A percentile compares a stretch with the other conserved stretches of the same genome.
Evolutionary conservation across 2,113 vertebrate species (phyloP).

Genomic region (Tragulus kanchil): DNA sequence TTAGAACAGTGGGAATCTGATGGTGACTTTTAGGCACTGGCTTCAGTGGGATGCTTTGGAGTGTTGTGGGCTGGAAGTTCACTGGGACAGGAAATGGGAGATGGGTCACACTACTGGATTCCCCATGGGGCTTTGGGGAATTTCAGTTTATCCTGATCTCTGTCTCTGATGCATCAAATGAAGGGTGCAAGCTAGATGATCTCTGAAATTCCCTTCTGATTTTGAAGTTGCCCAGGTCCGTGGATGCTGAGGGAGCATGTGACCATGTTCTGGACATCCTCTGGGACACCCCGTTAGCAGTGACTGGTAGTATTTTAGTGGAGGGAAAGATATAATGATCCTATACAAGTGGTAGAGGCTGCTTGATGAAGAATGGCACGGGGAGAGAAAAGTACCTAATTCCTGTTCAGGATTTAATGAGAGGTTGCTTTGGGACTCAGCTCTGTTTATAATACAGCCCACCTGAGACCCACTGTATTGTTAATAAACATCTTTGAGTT

Average conservation of each 20-base stretch:
- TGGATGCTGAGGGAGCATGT: neutral
- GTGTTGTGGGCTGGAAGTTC: neutral
- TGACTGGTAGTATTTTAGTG: constrained; percentile 1
- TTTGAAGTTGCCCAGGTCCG: neutral
- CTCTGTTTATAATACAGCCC: constrained; percentile 42
- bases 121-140: neutral
- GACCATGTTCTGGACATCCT: neutral
- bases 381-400: neutral
- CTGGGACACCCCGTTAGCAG: neutral
- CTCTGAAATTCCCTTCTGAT: neutral
- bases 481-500: constrained; percentile 59
- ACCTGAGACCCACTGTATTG: constrained; percentile 61
- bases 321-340: constrained; percentile 15
- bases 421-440: constrained; percentile 28
- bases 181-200: neutral
- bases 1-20: rapidly evolving
- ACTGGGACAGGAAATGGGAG: neutral
- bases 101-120: neutral
- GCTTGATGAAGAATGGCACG: constrained; percentile 28
- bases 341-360: neutral
- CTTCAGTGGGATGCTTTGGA: neutral
- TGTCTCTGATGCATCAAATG: neutral
- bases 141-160: neutral
- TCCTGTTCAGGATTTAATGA: constrained; percentile 33
- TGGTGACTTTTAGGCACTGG: neutral